Percentiles rank a stretch among this genome's conserved stretches.
These are phyloP conservation scores for Dorcus parallelipipedus DNA, from an alignment of 2,888 invertebrate species.

Conservation along the genomic window DNA sequence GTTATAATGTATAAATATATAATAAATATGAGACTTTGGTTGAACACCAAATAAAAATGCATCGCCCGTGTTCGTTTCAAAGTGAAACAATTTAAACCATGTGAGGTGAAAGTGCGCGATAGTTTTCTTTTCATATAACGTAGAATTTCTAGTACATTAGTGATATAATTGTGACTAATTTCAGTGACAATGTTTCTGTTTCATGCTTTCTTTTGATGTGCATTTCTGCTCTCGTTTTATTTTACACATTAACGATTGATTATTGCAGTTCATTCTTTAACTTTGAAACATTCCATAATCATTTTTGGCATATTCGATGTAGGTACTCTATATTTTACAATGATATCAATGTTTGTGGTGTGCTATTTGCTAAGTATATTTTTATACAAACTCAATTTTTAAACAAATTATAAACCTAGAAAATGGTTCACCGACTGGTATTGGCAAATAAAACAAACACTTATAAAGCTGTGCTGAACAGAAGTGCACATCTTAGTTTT, in stretches of 20 bases:
- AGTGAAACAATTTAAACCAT: conserved; percentile 18
- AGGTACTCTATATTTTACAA: background rate
- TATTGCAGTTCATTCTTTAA: conserved; percentile 28
- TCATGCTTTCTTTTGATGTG: conserved; percentile 24
- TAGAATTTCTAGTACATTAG: conserved; percentile 39
- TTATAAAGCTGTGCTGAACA: conserved; percentile 15
- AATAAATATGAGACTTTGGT: conserved; percentile 21
- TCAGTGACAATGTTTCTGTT: conserved; percentile 34
- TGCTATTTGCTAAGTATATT: conserved; percentile 47
- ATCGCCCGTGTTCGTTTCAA: conserved; percentile 13
- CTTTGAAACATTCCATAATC: background rate
- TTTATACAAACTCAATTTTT: conserved; percentile 40
- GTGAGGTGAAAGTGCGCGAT: conserved; percentile 47
- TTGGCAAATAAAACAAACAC: background rate
- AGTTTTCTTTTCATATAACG: conserved; percentile 31
- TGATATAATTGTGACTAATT: conserved; percentile 47
- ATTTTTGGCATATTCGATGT: background rate
- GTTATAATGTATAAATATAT: conserved; percentile 34
- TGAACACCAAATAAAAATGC: conserved; percentile 5
- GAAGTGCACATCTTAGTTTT: conserved; percentile 27
- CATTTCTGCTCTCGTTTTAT: conserved; percentile 22
- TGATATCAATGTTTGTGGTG: conserved; percentile 35
- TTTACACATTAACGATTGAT: conserved; percentile 16
- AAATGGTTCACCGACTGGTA: conserved; percentile 42
- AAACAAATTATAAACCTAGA: conserved; percentile 39